Percentiles rank a stretch among this genome's conserved stretches.
phyloP scores from a whole-genome alignment of 2,113 vertebrate species.

The Butorides virescens region DNA sequence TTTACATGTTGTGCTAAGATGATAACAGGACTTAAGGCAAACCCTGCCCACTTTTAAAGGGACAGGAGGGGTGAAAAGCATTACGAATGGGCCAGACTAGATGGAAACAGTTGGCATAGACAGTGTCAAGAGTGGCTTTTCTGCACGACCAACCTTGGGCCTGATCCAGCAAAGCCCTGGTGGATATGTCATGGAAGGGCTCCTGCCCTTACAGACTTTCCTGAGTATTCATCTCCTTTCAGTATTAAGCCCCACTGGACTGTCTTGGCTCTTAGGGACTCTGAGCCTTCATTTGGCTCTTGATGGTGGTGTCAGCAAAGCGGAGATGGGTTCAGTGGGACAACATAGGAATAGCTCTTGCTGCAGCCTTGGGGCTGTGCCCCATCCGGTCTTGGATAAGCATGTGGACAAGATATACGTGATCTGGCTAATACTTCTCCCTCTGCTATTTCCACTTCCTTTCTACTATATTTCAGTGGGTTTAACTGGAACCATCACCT shows the following conservation, averaged over 20 bases:
- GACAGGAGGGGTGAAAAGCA: neutral
- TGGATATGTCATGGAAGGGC: neutral
- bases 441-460: neutral
- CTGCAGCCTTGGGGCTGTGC: neutral
- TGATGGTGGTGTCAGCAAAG: neutral
- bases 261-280: neutral
- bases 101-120: neutral
- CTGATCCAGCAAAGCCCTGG: neutral
- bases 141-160: neutral
- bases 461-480: neutral
- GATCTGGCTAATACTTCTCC: neutral
- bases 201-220: neutral
- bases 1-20: neutral
- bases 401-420: accelerated
- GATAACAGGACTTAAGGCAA: neutral
- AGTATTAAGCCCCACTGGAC: neutral
- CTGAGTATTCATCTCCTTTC: neutral
- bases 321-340: neutral
- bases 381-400: neutral
- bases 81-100: too few species aligned
- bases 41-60: neutral
- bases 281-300: neutral
- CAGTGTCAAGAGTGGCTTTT: neutral
- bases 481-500: neutral
- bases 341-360: neutral